A percentile compares a stretch with the other conserved stretches of the same genome.
Evolutionary conservation across 2,113 vertebrate species (phyloP).

Genomic region (Lepus timidus): DNA sequence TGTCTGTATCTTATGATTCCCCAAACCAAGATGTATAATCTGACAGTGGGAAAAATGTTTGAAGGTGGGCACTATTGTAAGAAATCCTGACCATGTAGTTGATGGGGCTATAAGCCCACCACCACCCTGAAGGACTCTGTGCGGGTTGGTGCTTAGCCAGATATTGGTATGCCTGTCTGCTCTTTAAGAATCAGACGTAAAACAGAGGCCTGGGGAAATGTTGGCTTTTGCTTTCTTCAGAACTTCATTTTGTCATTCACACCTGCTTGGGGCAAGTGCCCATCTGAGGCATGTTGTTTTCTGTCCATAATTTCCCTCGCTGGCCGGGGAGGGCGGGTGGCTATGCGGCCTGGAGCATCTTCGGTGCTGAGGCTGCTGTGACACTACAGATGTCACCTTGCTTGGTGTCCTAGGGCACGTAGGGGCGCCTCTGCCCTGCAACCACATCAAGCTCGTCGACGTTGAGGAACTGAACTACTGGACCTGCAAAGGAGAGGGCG

Average conservation of each 20-base stretch:
- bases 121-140: background rate
- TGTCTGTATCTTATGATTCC: background rate
- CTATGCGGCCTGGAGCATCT: background rate
- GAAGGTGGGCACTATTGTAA: background rate
- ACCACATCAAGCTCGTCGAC: conserved; percentile 96
- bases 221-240: background rate
- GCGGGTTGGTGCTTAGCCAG: background rate
- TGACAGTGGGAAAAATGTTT: background rate
- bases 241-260: background rate
- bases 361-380: conserved; percentile 32
- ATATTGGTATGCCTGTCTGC: background rate
- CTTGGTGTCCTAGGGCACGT: conserved; percentile 93
- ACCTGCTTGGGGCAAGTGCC: background rate
- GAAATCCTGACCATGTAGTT: background rate
- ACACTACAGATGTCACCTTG: conserved; percentile 69
- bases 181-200: background rate
- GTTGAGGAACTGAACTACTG: conserved; percentile 98
- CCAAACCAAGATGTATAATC: background rate
- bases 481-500: conserved; percentile 96
- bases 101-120: background rate
- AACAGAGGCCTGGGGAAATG: background rate
- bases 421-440: conserved; percentile 97
- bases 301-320: background rate
- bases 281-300: background rate
- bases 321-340: background rate